Percentiles rank a stretch among this genome's conserved stretches.
phyloP scores from a whole-genome alignment of 1,140 invertebrate genomes.

The Bicyclus anynana region DNA sequence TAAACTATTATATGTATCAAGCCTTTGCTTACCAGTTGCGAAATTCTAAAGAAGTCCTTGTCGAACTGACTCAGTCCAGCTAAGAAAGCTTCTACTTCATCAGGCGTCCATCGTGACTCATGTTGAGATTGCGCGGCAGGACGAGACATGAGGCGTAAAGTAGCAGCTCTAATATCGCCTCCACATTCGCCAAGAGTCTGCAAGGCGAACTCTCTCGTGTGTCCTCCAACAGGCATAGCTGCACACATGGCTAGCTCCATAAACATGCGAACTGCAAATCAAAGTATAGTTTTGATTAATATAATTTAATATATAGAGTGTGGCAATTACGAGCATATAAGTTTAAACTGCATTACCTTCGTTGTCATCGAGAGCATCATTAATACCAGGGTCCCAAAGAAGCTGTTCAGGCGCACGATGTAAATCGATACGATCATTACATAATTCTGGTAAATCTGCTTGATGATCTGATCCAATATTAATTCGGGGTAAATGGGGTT shows the following conservation, averaged over 20 bases:
- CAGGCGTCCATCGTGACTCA: slow-evolving; percentile 89
- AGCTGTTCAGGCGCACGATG: slow-evolving; percentile 82
- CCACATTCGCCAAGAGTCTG: slow-evolving; percentile 91
- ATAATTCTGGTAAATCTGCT: slow-evolving; percentile 84
- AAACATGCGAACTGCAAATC: slow-evolving; percentile 86
- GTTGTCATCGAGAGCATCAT: slow-evolving; percentile 82
- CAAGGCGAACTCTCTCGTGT: slow-evolving; percentile 96
- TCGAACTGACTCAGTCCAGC: slow-evolving; percentile 92
- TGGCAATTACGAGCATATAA: not conserved
- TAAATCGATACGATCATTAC: slow-evolving; percentile 72
- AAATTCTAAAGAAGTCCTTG: slow-evolving; percentile 95
- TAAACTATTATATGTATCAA: slow-evolving; percentile 20
- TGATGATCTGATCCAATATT: slow-evolving; percentile 95
- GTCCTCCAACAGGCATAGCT: slow-evolving; percentile 91
- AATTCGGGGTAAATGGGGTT: slow-evolving; percentile 77
- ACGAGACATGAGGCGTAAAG: slow-evolving; percentile 88
- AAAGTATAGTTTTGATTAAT: too few relatives aligned
- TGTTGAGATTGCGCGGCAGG: slow-evolving; percentile 85
- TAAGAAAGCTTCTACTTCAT: slow-evolving; percentile 93
- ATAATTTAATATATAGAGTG: too few relatives aligned
- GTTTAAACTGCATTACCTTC: slow-evolving; percentile 80
- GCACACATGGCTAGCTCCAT: slow-evolving; percentile 96
- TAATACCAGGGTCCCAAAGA: slow-evolving; percentile 91
- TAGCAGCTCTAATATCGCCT: slow-evolving; percentile 93
- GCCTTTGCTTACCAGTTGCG: slow-evolving; percentile 84